Conservation (phyloP, 2,888 invertebrate genomes). For the Papilio demoleus region DNA sequence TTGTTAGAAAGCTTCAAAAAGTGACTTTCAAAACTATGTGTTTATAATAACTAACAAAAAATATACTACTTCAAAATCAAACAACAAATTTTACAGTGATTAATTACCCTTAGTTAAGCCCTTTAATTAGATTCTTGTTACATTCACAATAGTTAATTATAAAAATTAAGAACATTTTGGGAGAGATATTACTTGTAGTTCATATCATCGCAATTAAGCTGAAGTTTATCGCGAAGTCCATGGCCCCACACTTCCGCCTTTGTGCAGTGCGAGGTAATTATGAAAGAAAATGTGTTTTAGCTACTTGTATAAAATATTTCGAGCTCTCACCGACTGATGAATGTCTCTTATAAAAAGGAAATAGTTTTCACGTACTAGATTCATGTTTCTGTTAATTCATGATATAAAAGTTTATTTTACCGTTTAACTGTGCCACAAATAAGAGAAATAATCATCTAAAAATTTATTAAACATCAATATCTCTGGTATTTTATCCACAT, state of each 20-base stretch:
- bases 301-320: conserved; percentile 1
- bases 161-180: too few species aligned
- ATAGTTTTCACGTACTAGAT: not conserved
- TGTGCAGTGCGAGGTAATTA: conserved; percentile 21
- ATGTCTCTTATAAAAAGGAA: conserved; percentile 19
- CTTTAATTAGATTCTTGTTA: not conserved
- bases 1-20: too few species aligned
- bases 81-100: too few species aligned
- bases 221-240: not conserved
- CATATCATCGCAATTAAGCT: not conserved
- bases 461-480: too few species aligned
- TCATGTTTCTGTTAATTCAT: not conserved
- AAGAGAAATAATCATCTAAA: not conserved
- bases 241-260: conserved; percentile 16
- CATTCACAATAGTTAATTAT: not conserved
- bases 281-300: conserved; percentile 34
- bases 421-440: not conserved
- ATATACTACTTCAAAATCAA: too few species aligned
- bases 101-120: too few species aligned
- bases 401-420: not conserved
- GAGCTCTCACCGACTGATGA: not conserved
- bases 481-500: too few species aligned
- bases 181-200: not conserved
- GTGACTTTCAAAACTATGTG: too few species aligned
- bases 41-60: too few species aligned